Evolutionary conservation across 2,888 invertebrate species (phyloP).

Genomic region (Hemicrepidius hirtus): DNA sequence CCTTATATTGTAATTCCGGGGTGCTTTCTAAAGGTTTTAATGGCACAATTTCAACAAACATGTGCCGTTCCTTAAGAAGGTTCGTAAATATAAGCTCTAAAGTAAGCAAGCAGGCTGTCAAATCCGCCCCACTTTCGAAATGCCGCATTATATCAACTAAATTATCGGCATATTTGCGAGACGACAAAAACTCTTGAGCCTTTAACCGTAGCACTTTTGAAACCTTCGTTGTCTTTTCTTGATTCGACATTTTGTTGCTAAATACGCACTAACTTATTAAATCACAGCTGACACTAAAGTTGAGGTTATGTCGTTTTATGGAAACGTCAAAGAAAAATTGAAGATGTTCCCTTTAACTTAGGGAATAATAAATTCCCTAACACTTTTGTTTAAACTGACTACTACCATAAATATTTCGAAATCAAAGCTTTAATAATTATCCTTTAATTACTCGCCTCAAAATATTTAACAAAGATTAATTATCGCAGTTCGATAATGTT

Average conservation of each 20-base stretch:
- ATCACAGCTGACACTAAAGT: slow-evolving; percentile 30
- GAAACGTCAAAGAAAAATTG: slow-evolving; percentile 28
- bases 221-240: slow-evolving; percentile 73
- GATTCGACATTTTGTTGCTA: slow-evolving; percentile 61
- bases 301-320: slow-evolving; percentile 40
- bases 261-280: slow-evolving; percentile 31
- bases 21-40: slow-evolving; percentile 76
- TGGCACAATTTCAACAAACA: slow-evolving; percentile 78
- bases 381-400: not conserved
- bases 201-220: slow-evolving; percentile 80
- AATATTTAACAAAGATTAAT: not conserved
- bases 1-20: slow-evolving; percentile 78
- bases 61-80: slow-evolving; percentile 79
- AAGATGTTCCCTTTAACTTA: not conserved
- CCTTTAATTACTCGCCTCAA: not conserved
- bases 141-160: slow-evolving; percentile 81
- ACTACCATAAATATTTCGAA: not conserved
- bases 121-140: slow-evolving; percentile 75
- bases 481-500: not conserved
- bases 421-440: not conserved
- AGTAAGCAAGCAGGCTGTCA: slow-evolving; percentile 78
- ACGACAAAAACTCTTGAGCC: slow-evolving; percentile 82
- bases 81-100: slow-evolving; percentile 83
- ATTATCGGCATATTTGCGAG: slow-evolving; percentile 79
- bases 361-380: slow-evolving; percentile 4